A percentile compares a stretch with the other conserved stretches of the same genome.
These are phyloP conservation scores for Caiman crocodilus DNA, from an alignment of 2,797 vertebrate genomes.

Conservation along the genomic window DNA sequence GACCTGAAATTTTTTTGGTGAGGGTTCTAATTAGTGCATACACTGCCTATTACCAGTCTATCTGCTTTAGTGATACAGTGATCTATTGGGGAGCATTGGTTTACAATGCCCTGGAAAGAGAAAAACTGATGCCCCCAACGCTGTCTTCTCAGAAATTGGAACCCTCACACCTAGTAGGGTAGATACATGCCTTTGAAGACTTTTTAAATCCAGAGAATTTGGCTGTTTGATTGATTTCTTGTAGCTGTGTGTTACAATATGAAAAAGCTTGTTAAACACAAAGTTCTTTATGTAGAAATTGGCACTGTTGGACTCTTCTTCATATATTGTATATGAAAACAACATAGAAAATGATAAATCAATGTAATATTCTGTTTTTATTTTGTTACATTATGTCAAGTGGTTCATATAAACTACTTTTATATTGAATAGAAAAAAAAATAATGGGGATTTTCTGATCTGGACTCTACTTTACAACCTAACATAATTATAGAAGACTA, in stretches of 20 bases:
- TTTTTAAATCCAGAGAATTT: background rate
- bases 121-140: background rate
- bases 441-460: background rate
- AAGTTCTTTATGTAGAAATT: background rate
- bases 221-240: background rate
- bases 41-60: background rate
- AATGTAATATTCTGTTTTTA: background rate
- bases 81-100: background rate
- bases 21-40: background rate
- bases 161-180: background rate
- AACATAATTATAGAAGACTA: background rate
- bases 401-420: background rate
- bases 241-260: background rate
- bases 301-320: fast-evolving
- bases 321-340: background rate
- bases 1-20: background rate
- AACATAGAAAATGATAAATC: background rate
- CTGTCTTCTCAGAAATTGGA: background rate
- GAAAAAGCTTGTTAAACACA: background rate
- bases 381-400: background rate
- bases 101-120: background rate
- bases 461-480: background rate
- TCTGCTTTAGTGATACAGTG: background rate
- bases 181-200: background rate
- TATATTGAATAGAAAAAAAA: background rate